Evolutionary conservation across 2,113 vertebrate species (phyloP).

Genomic region (Silurus glanis): DNA sequence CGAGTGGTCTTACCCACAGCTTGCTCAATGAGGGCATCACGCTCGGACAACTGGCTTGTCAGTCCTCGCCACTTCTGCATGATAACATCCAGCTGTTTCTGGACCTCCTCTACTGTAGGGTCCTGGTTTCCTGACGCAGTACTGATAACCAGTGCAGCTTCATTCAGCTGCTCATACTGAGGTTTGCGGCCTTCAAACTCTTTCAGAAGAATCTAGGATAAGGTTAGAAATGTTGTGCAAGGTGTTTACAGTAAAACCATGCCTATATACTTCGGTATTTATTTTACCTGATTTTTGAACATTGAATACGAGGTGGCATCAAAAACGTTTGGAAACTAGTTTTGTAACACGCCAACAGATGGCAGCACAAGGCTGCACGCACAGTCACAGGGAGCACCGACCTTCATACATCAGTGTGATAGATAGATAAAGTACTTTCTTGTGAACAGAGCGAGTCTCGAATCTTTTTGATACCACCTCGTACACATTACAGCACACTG

Average conservation of each 20-base stretch:
- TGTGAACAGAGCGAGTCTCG: too few relatives aligned
- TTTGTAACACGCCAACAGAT: too few relatives aligned
- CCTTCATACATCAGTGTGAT: too few relatives aligned
- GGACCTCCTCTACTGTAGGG: slow-evolving; percentile 75
- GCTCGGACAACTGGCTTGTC: slow-evolving; percentile 81
- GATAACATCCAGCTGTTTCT: slow-evolving; percentile 78
- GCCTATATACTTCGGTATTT: background rate
- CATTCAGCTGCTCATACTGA: slow-evolving; percentile 86
- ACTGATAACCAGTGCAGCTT: slow-evolving; percentile 79
- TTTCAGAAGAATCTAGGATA: slow-evolving; percentile 88
- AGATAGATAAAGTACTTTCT: too few relatives aligned
- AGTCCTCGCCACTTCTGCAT: slow-evolving; percentile 87
- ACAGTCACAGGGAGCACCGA: too few relatives aligned
- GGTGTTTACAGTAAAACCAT: background rate
- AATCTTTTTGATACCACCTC: too few relatives aligned
- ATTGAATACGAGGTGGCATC: too few relatives aligned
- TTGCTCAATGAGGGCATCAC: slow-evolving; percentile 84
- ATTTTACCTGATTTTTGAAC: background rate
- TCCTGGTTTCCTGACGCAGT: slow-evolving; percentile 76
- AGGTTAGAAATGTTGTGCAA: background rate
- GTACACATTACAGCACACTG: background rate
- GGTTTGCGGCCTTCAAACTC: slow-evolving; percentile 91
- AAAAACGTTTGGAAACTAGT: too few relatives aligned
- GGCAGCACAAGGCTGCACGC: too few relatives aligned
- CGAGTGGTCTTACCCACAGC: slow-evolving; percentile 83